These are phyloP conservation scores for Podiceps cristatus DNA, from an alignment of 2,113 vertebrate species.

Conservation along the genomic window DNA sequence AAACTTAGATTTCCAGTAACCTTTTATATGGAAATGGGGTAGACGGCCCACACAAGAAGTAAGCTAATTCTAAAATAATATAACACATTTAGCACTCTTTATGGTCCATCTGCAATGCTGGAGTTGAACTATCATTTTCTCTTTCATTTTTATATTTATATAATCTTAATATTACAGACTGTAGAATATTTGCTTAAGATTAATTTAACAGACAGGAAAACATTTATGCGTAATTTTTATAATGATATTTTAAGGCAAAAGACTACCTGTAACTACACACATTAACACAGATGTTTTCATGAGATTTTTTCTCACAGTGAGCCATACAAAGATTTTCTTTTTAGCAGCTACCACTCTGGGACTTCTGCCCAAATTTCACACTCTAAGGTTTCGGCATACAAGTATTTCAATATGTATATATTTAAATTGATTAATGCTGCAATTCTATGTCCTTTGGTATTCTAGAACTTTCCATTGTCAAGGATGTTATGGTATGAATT, in stretches of 20 bases:
- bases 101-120: not conserved
- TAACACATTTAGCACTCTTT: not conserved
- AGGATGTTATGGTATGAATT: not conserved
- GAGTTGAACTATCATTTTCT: not conserved
- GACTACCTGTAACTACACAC: not conserved
- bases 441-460: not conserved
- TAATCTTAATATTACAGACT: not conserved
- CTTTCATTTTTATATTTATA: not conserved
- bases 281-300: not conserved
- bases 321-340: not conserved
- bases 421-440: not conserved
- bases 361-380: not conserved
- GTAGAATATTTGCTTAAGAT: not conserved
- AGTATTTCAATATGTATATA: not conserved
- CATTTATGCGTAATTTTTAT: not conserved
- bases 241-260: not conserved
- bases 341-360: not conserved
- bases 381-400: not conserved
- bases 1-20: not conserved
- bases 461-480: not conserved
- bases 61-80: not conserved
- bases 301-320: not conserved
- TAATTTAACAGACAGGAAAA: constrained; percentile 5
- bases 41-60: not conserved
- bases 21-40: not conserved